Conservation (phyloP, 2,113 vertebrate species). For the Heliornis fulica region DNA sequence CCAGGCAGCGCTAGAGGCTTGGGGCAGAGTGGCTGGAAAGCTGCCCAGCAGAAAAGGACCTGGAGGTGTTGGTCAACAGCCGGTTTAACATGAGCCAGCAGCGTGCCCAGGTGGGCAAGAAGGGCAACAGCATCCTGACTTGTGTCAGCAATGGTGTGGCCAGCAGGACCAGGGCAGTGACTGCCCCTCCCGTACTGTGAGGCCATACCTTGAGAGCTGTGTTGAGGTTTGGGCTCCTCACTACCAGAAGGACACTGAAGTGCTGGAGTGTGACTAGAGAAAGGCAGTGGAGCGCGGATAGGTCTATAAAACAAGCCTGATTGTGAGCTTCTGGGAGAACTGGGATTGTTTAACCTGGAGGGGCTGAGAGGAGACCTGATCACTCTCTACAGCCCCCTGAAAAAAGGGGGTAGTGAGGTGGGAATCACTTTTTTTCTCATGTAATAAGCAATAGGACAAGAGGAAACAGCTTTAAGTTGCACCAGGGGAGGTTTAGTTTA, state of each 20-base stretch:
- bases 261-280: background rate
- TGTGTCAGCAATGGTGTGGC: too few relatives aligned
- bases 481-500: background rate
- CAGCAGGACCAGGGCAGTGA: too few relatives aligned
- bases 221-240: too few relatives aligned
- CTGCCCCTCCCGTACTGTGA: too few relatives aligned
- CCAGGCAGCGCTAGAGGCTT: rapidly evolving
- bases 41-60: too few relatives aligned
- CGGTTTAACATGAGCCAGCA: too few relatives aligned
- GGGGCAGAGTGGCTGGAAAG: background rate
- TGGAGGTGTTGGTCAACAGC: too few relatives aligned
- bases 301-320: background rate
- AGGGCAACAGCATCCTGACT: too few relatives aligned
- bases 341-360: background rate
- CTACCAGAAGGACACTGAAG: background rate
- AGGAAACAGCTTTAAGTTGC: background rate
- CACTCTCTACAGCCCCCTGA: background rate
- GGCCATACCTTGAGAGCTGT: rapidly evolving
- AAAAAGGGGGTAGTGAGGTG: rapidly evolving
- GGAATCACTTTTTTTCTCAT: background rate
- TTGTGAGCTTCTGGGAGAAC: background rate
- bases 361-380: background rate
- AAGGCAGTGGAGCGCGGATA: background rate
- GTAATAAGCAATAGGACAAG: rapidly evolving
- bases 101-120: too few relatives aligned